Evolutionary conservation across 2,888 invertebrate species (phyloP), one percentile per base, ranked within the genome.

Genomic region (Lamproptera curius): DNA sequence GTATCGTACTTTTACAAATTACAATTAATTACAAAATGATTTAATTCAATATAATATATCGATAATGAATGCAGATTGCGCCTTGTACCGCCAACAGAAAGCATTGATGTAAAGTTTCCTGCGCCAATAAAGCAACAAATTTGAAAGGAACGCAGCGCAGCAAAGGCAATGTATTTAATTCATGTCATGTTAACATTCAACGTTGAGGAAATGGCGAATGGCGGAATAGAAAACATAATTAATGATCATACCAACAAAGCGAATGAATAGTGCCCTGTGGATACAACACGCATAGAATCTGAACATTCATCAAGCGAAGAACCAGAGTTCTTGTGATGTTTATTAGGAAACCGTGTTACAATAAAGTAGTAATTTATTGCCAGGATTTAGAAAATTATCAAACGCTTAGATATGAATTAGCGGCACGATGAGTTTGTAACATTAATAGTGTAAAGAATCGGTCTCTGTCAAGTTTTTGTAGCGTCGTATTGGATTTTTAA

Each of bases 171-270:
- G 39, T 38, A 34, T 16, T 39, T 42, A 42, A 48, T 48, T 48
- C 48, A 39, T 26, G 35, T 23, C 48, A 43, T 43, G 39, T 48
- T 43, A 34, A 43, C 34, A 39, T 34, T 48, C 33, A 33, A 37
- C 42, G 33, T 47, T 42, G 20, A 28, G 39, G 48, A 48, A 43
- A 48, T 38, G n/a, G 48, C 42, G 43, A 48, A 48, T 48, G 39
- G 37, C 48, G 38, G 41, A 48, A 48, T 43, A 43, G 42, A 43
- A 43, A 48, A 48, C 39, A 43, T 48, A 43, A 48, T 43, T 48
- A 48, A 48, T 48, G 48, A 39, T 43, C 13, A 35, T 34, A 10
- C 10, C 34, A n/a, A 43, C 39, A 39, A 43, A 43, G 48, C 42
- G 35, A 43, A 43, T 39, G 48, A 43, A 39, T 48, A 48, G 42